These are phyloP conservation scores for Mustela lutreola DNA, from an alignment of 2,113 vertebrate genomes.

Conservation along the genomic window DNA sequence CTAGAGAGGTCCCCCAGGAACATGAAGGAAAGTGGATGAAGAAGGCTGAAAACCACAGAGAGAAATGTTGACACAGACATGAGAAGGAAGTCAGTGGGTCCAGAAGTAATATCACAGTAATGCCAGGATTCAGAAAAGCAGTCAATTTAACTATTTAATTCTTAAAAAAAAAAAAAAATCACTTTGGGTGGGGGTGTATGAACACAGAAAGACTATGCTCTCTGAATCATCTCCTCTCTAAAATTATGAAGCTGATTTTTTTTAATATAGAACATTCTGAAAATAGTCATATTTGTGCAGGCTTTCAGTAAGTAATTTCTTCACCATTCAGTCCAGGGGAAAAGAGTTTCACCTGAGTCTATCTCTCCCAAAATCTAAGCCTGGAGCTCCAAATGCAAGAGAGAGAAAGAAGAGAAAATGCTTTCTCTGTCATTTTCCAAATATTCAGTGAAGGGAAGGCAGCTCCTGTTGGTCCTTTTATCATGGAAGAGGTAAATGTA, in stretches of 20 bases:
- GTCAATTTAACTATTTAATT: background rate
- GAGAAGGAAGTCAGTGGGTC: background rate
- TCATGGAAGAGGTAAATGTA: background rate
- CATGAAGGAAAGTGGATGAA: background rate
- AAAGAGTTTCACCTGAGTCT: background rate
- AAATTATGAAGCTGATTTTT: background rate
- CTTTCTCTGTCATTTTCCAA: background rate
- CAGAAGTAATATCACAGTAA: background rate
- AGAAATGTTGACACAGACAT: too few species aligned
- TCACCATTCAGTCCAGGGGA: background rate
- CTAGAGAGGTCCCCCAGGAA: background rate
- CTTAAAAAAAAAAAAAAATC: background rate
- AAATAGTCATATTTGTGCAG: background rate
- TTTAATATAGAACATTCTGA: background rate
- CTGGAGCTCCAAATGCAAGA: background rate
- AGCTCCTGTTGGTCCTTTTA: background rate
- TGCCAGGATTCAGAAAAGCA: background rate
- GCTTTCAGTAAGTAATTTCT: background rate
- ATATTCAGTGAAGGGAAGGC: background rate
- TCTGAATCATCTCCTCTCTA: background rate
- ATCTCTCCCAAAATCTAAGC: background rate
- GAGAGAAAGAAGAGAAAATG: background rate
- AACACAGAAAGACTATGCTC: background rate
- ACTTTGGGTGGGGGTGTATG: rapidly evolving
- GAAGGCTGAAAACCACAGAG: background rate